These are phyloP conservation scores for Apamea crenata DNA, from an alignment of 2,888 invertebrate genomes.

Conservation along the genomic window DNA sequence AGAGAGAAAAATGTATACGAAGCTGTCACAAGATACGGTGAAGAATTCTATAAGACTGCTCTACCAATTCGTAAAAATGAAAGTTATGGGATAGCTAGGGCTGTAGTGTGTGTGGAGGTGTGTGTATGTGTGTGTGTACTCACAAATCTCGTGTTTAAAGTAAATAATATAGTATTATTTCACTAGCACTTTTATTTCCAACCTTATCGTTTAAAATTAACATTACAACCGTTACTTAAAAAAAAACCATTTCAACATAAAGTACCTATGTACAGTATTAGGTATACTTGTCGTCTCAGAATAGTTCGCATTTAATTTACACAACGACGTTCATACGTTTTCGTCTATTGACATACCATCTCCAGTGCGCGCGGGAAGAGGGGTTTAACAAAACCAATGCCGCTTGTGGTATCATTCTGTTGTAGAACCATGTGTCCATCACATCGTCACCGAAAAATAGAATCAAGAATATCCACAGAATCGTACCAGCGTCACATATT, in stretches of 20 bases:
- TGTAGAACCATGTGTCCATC: slow-evolving; percentile 40
- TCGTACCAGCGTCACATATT: slow-evolving; percentile 59
- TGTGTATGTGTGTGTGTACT: no score
- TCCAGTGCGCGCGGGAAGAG: slow-evolving; percentile 51
- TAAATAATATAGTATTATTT: slow-evolving; percentile 28
- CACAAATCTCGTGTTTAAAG: not conserved
- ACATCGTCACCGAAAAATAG: not conserved
- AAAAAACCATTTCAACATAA: not conserved
- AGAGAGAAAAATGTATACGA: not conserved
- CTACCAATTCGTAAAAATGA: not conserved
- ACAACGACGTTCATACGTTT: slow-evolving; percentile 46
- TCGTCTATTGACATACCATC: slow-evolving; percentile 42
- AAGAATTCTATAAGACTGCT: not conserved
- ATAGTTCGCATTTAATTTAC: slow-evolving; percentile 16
- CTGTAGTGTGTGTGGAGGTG: not conserved
- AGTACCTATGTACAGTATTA: not conserved
- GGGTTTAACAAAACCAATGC: slow-evolving; percentile 50
- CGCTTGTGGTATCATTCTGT: slow-evolving; percentile 53
- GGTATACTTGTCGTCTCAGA: not conserved
- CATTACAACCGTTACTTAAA: not conserved
- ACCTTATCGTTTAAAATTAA: slow-evolving; percentile 4
- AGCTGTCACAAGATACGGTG: not conserved
- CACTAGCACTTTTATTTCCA: slow-evolving; percentile 8
- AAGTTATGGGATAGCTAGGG: not conserved
- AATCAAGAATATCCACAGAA: slow-evolving; percentile 34